Base-by-base conservation (phyloP, 2,113 vertebrate genomes). In the Anhinga anhinga region DNA sequence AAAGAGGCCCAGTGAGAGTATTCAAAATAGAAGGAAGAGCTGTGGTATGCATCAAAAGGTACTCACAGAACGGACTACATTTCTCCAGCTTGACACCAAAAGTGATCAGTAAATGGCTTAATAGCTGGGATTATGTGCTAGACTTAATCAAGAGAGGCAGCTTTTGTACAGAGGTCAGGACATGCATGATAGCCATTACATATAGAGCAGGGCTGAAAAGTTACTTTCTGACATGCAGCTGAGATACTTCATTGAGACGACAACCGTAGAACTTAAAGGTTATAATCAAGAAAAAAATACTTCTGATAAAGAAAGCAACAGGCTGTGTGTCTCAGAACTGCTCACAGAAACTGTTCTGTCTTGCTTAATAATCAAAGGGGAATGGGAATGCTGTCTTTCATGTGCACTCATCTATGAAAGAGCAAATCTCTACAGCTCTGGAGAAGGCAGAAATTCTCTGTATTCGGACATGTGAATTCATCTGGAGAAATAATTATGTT, bases 11-110 rank as follows among this genome's bases (percentile, higher is more conserved):
- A 45, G 15, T 16, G 19, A 83, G 21, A 36, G 13, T 17, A 66
- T 14, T 52, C 19, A 20, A 19, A 93, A 61, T 3, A 15, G 22
- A 83, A 65, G 5, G 56, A 47, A 47, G 36, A 84, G 55, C 40
- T 0, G 0, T 15, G 18, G 18, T 5, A 49, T 8, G 23, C 40
- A 83, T 26, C 30, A 36, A 50, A 86, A 86, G 1, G 5, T 34
- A 49, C 15, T 72, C 29, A 13, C 42, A 72, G 71, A 76, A 82
- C 10, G 32, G 45, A 72, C 53, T 45, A 0, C 8, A 34, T 44
- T 90, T 66, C 72, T 73, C 23, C 83, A 69, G 53, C n/a, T 42
- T 32, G 32, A 69, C 29, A 76, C 44, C 27, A 67, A 5, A 40
- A 69, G 15, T 4, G 7, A 50, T 49, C 8, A n/a, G 23, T 12